Conservation (phyloP, 2,113 vertebrate genomes). For the Abramis brama region DNA sequence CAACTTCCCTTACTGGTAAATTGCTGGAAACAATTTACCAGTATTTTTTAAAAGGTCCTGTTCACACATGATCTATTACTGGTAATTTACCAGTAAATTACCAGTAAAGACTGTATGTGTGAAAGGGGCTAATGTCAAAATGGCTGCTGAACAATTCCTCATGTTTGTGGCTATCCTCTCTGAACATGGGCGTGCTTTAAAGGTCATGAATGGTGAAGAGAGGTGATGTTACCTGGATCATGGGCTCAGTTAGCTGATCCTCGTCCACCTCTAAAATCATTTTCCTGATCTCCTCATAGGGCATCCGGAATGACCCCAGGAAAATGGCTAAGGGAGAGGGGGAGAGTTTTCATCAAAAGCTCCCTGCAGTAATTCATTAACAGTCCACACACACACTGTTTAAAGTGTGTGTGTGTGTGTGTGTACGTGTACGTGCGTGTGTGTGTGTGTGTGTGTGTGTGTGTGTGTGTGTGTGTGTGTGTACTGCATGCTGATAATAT, state of each 20-base stretch:
- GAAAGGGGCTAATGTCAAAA: too few relatives aligned
- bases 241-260: slow-evolving; percentile 89
- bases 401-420: neutral
- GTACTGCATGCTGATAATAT: neutral
- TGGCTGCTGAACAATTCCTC: neutral
- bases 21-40: too few relatives aligned
- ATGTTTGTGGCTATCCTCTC: neutral
- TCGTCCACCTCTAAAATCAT: slow-evolving; percentile 95
- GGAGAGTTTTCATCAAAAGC: slow-evolving; percentile 1
- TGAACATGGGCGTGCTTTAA: neutral
- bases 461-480: neutral
- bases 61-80: too few relatives aligned
- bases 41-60: too few relatives aligned
- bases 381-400: neutral
- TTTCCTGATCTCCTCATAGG: slow-evolving; percentile 91
- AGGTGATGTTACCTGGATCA: slow-evolving; percentile 88
- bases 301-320: slow-evolving; percentile 92
- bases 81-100: too few relatives aligned
- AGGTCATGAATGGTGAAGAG: neutral
- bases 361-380: slow-evolving; percentile 12
- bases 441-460: too few relatives aligned
- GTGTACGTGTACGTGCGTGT: too few relatives aligned
- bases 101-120: too few relatives aligned
- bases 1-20: too few relatives aligned
- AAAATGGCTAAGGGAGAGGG: slow-evolving; percentile 85